phyloP scores from a whole-genome alignment of 30 jellyfish, hydroid and myxozoan genomes.

The Pelagia noctiluca region DNA sequence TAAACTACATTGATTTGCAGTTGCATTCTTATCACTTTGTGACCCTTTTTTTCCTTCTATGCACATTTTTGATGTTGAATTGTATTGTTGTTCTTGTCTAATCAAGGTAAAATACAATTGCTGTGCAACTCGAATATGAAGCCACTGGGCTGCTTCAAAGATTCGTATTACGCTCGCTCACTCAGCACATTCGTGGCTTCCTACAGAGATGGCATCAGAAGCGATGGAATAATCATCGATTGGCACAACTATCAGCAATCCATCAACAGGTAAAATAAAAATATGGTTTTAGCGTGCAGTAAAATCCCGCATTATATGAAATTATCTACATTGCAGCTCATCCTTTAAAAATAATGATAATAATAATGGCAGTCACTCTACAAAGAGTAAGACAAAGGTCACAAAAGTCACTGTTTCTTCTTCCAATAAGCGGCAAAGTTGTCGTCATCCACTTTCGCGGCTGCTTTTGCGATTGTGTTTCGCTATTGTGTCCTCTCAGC shows the following conservation, averaged over 20 bases:
- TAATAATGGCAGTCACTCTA: no score
- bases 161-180: slow-evolving; percentile 38
- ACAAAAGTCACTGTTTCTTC: no score
- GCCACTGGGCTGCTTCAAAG: slow-evolving; percentile 76
- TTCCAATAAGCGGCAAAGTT: no score
- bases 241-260: slow-evolving; percentile 46
- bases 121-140: slow-evolving; percentile 36
- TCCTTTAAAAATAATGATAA: not conserved
- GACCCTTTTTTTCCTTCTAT: no score
- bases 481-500: not conserved
- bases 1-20: no score
- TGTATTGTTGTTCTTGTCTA: no score
- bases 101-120: slow-evolving; percentile 27
- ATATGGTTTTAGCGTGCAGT: not conserved
- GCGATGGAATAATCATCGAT: not conserved
- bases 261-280: slow-evolving; percentile 22
- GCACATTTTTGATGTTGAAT: no score
- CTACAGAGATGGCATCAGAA: slow-evolving; percentile 14
- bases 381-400: no score
- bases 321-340: not conserved
- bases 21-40: no score
- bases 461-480: not conserved
- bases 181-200: slow-evolving; percentile 36
- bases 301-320: not conserved
- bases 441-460: not conserved